These are phyloP conservation scores for Brienomyrus brachyistius DNA, from an alignment of 2,113 vertebrate genomes.

Conservation along the genomic window DNA sequence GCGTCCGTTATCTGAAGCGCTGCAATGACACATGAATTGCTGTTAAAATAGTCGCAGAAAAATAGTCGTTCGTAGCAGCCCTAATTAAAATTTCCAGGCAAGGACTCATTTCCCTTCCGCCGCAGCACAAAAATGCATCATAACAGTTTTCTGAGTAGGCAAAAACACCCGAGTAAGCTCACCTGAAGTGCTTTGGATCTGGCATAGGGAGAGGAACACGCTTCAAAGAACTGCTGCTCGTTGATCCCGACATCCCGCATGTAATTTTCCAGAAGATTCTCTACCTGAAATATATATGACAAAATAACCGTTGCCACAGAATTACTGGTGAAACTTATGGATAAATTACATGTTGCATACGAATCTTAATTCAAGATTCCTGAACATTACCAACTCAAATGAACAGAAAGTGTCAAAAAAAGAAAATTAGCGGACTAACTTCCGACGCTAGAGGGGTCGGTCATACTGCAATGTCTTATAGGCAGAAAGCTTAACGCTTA, in stretches of 20 bases:
- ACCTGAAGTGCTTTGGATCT: slow-evolving; percentile 85
- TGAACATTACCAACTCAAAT: neutral
- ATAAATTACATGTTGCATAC: neutral
- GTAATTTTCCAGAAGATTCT: slow-evolving; percentile 81
- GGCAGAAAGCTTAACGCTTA: neutral
- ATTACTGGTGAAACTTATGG: neutral
- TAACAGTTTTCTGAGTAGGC: neutral
- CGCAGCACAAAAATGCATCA: neutral
- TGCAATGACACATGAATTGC: no score
- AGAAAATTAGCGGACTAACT: neutral
- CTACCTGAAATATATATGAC: slow-evolving; percentile 65
- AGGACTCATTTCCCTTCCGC: neutral
- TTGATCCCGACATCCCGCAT: slow-evolving; percentile 93
- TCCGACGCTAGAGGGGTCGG: neutral
- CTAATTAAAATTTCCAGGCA: neutral
- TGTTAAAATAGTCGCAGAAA: no score
- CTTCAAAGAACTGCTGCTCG: slow-evolving; percentile 88
- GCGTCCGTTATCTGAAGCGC: no score
- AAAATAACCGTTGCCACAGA: neutral
- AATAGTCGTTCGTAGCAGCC: no score
- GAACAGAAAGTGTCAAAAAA: neutral
- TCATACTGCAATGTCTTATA: neutral
- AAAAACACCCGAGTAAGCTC: neutral
- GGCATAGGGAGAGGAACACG: slow-evolving; percentile 83
- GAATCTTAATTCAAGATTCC: neutral